These are phyloP conservation scores for Rhyzopertha dominica DNA, from an alignment of 1,140 invertebrate genomes.

Conservation along the genomic window DNA sequence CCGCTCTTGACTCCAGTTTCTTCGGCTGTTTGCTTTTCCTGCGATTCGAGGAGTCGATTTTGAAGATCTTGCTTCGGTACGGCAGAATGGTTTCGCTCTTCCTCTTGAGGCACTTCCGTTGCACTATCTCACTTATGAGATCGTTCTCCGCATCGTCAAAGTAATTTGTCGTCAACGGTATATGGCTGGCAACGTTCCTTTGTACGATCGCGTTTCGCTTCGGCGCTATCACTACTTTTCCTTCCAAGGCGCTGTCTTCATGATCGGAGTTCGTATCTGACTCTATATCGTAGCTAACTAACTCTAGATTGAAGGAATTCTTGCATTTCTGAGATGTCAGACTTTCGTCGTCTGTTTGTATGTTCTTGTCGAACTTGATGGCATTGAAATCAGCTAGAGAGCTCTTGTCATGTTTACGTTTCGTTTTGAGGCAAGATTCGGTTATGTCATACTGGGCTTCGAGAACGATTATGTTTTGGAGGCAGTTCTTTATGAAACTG, in stretches of 20 bases:
- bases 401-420: slow-evolving; percentile 35
- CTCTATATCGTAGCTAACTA: slow-evolving; percentile 34
- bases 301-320: slow-evolving; percentile 17
- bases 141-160: slow-evolving; percentile 32
- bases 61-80: slow-evolving; percentile 25
- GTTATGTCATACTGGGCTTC: slow-evolving; percentile 38
- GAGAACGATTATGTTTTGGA: slow-evolving; percentile 42
- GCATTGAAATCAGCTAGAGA: slow-evolving; percentile 17
- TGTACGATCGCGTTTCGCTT: neutral
- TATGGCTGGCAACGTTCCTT: no score
- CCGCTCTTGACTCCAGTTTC: slow-evolving; percentile 27
- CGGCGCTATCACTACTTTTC: slow-evolving; percentile 2
- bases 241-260: slow-evolving; percentile 7
- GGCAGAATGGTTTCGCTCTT: slow-evolving; percentile 25
- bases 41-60: slow-evolving; percentile 25
- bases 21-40: slow-evolving; percentile 37
- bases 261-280: slow-evolving; percentile 21
- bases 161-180: slow-evolving; percentile 17
- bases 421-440: slow-evolving; percentile 36
- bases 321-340: slow-evolving; percentile 20
- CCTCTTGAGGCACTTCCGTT: slow-evolving; percentile 33
- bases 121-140: slow-evolving; percentile 34
- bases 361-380: slow-evolving; percentile 21
- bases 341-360: slow-evolving; percentile 34
- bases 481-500: slow-evolving; percentile 37